A percentile compares a stretch with the other conserved stretches of the same genome.
Evolutionary conservation across 1,140 invertebrate genomes (phyloP).

Genomic region (Drosophila obscura): DNA sequence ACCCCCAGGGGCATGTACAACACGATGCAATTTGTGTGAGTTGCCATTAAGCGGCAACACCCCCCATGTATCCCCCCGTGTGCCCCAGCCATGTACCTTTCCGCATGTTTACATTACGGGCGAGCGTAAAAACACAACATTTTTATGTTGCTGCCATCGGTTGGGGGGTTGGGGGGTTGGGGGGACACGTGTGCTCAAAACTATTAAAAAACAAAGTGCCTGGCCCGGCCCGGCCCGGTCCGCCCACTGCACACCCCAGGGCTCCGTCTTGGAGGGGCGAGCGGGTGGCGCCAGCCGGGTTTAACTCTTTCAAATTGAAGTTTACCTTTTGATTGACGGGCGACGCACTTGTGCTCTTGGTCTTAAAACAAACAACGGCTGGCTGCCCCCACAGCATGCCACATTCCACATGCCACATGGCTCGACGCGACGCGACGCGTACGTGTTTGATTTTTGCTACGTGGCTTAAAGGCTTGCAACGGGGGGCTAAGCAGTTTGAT

Average conservation of each 20-base stretch:
- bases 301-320: conserved; percentile 33
- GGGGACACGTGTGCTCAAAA: no score
- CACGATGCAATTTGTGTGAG: conserved; percentile 37
- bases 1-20: background rate
- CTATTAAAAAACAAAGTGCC: no score
- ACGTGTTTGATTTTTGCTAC: conserved; percentile 3
- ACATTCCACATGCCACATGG: no score
- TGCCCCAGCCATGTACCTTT: background rate
- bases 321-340: conserved; percentile 37
- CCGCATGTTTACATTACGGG: background rate
- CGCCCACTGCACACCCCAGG: no score
- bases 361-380: conserved; percentile 19
- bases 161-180: no score
- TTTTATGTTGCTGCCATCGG: no score
- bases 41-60: conserved; percentile 41
- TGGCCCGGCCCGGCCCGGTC: no score
- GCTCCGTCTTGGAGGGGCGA: no score
- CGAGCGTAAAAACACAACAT: background rate
- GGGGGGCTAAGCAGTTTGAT: conserved; percentile 49
- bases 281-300: conserved; percentile 5
- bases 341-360: background rate
- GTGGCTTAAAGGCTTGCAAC: conserved; percentile 33
- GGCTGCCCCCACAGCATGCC: background rate
- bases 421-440: no score
- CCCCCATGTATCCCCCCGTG: background rate